phyloP scores from a whole-genome alignment of 1,140 invertebrate species.

The Colletes gigas region DNA sequence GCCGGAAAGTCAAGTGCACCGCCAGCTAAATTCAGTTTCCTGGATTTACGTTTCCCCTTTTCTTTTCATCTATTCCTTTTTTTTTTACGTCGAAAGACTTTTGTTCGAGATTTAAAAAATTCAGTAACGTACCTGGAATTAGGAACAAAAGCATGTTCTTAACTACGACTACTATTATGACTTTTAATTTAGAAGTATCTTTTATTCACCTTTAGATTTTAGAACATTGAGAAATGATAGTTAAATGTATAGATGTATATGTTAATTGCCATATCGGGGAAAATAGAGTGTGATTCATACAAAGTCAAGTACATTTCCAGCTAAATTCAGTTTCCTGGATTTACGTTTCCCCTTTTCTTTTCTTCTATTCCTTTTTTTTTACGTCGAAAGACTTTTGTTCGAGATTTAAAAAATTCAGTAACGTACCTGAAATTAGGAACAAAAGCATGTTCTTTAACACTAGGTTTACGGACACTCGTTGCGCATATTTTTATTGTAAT shows the following conservation, averaged over 20 bases:
- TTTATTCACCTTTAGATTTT: too few relatives aligned
- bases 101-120: not conserved
- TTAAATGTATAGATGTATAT: too few relatives aligned
- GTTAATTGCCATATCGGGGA: too few relatives aligned
- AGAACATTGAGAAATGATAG: too few relatives aligned
- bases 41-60: conserved; percentile 46
- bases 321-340: conserved; percentile 54
- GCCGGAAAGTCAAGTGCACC: conserved; percentile 43
- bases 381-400: not conserved
- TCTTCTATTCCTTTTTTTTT: not conserved
- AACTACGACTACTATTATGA: not conserved
- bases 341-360: conserved; percentile 38
- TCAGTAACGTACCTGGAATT: too few relatives aligned
- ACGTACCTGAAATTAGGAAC: too few relatives aligned
- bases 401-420: not conserved
- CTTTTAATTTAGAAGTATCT: not conserved
- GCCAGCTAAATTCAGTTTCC: conserved; percentile 49
- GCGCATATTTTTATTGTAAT: too few relatives aligned
- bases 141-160: not conserved
- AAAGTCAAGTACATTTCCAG: conserved; percentile 40
- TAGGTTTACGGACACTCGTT: too few relatives aligned
- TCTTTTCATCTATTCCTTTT: not conserved
- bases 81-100: not conserved
- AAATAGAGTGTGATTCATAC: too few relatives aligned
- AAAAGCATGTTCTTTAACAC: not conserved